Evolutionary conservation across 2,888 invertebrate genomes (phyloP).

Genomic region (Ganaspis brasiliensis): DNA sequence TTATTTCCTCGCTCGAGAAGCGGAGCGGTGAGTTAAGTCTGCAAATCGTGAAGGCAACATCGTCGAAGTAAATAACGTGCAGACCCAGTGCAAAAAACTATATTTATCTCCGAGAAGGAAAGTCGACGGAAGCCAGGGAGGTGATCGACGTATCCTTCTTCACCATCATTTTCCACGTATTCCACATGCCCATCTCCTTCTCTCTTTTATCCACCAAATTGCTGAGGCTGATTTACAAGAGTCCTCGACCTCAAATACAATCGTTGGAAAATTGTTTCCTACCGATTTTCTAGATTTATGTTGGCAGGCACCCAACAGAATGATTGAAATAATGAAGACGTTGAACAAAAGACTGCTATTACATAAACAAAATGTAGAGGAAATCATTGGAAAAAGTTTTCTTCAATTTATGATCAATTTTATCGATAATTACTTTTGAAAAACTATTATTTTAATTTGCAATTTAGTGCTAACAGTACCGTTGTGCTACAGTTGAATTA

Average conservation of each 20-base stretch:
- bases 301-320: neutral
- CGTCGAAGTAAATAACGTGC: slow-evolving; percentile 46
- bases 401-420: too few relatives aligned
- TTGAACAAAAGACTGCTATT: neutral
- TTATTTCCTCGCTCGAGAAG: slow-evolving; percentile 61
- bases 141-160: slow-evolving; percentile 36
- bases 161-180: slow-evolving; percentile 20
- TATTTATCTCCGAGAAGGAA: slow-evolving; percentile 45
- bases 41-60: slow-evolving; percentile 55
- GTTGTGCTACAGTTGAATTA: too few relatives aligned
- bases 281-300: slow-evolving; percentile 31
- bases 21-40: slow-evolving; percentile 38
- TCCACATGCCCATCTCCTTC: neutral
- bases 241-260: slow-evolving; percentile 24
- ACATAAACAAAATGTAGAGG: neutral
- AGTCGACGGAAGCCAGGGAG: slow-evolving; percentile 23
- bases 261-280: slow-evolving; percentile 18
- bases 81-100: slow-evolving; percentile 37
- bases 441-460: too few relatives aligned
- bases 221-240: slow-evolving; percentile 13
- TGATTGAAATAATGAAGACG: slow-evolving; percentile 27
- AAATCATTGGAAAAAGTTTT: neutral
- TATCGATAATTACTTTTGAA: too few relatives aligned
- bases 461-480: too few relatives aligned
- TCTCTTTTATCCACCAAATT: slow-evolving; percentile 21